Evolutionary conservation across 2,888 invertebrate genomes (phyloP).

Genomic region (Platypus cylindrus): DNA sequence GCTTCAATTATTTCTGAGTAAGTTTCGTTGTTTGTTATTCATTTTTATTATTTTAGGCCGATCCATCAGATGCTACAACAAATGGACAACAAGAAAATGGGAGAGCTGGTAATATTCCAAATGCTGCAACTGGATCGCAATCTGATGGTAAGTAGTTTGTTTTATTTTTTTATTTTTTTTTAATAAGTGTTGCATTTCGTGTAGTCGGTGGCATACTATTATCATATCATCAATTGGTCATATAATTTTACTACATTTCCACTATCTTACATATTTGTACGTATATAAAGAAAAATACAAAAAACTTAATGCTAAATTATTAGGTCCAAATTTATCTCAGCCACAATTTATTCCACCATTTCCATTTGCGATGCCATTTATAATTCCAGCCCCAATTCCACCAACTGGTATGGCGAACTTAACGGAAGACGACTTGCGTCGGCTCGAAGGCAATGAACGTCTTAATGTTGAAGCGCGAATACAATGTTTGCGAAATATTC

Average conservation of each 20-base stretch:
- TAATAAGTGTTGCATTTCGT: too few relatives aligned
- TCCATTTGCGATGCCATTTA: conserved; percentile 40
- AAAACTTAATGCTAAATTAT: too few relatives aligned
- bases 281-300: too few relatives aligned
- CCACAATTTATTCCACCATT: conserved; percentile 27
- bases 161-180: too few relatives aligned
- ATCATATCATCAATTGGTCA: too few relatives aligned
- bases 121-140: conserved; percentile 5
- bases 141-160: too few relatives aligned
- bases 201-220: too few relatives aligned
- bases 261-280: too few relatives aligned
- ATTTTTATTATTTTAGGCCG: conserved; percentile 4
- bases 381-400: conserved; percentile 63
- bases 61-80: conserved; percentile 16
- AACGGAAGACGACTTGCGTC: conserved; percentile 68
- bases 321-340: conserved; percentile 3
- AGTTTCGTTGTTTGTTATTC: too few relatives aligned
- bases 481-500: conserved; percentile 59
- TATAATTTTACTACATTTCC: too few relatives aligned
- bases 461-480: conserved; percentile 84
- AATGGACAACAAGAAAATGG: conserved; percentile 20
- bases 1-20: too few relatives aligned
- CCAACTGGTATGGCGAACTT: conserved; percentile 63
- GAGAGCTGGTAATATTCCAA: conserved; percentile 15
- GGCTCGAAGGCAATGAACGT: conserved; percentile 82